Evolutionary conservation across 2,797 vertebrate species (phyloP).

Genomic region (Sternotherus odoratus): DNA sequence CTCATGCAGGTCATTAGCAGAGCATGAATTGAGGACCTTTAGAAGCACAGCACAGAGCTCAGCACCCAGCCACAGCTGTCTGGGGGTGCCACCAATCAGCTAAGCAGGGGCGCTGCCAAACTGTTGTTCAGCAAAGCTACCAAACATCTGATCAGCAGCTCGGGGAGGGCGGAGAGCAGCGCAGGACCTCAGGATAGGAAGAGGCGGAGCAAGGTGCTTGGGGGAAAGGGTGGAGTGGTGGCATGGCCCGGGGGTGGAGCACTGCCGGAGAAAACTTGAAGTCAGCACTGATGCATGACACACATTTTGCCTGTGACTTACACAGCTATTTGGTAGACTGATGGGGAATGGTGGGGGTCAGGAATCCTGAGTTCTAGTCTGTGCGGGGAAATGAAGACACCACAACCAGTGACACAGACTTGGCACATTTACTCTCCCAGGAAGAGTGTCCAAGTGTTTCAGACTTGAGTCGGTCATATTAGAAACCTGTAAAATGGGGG

Average conservation of each 20-base stretch:
- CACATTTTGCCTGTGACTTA: neutral
- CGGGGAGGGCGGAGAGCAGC: too few species aligned
- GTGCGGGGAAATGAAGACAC: neutral
- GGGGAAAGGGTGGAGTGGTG: too few species aligned
- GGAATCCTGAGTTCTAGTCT: neutral
- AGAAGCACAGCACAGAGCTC: fast-evolving
- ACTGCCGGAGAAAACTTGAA: too few species aligned
- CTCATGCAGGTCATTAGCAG: neutral
- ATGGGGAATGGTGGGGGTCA: neutral
- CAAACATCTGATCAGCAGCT: too few species aligned
- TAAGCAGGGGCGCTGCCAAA: too few species aligned
- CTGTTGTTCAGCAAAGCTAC: too few species aligned
- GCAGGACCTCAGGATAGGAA: too few species aligned
- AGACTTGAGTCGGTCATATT: neutral
- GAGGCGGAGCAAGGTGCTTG: too few species aligned
- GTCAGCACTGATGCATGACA: neutral
- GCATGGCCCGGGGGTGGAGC: too few species aligned
- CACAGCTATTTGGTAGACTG: neutral
- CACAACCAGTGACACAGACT: neutral
- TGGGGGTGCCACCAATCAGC: too few species aligned
- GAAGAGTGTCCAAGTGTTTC: neutral
- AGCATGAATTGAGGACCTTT: neutral
- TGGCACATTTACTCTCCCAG: neutral
- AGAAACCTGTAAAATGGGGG: neutral
- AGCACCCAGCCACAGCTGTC: too few species aligned